phyloP scores from a whole-genome alignment of 2,797 vertebrate species.

The Alectoris magna region DNA sequence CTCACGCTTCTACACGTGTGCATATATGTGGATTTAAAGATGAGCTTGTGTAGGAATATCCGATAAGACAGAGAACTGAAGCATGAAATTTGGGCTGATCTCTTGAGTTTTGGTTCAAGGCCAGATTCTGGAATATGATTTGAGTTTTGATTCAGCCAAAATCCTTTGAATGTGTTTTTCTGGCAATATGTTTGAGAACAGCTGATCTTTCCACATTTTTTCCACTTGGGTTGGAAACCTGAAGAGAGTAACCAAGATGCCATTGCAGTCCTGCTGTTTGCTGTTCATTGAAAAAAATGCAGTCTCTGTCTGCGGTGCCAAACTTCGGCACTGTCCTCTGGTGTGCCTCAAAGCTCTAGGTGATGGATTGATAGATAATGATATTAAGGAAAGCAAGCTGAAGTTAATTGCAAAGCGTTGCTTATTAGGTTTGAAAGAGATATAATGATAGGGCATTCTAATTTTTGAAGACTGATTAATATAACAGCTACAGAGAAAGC shows the following conservation, averaged over 20 bases:
- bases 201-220: slow-evolving; percentile 69
- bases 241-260: slow-evolving; percentile 45
- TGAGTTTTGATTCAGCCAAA: slow-evolving; percentile 47
- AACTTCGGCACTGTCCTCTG: background rate
- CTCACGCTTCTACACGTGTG: background rate
- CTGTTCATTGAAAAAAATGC: background rate
- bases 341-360: background rate
- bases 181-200: slow-evolving; percentile 60
- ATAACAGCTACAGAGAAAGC: slow-evolving; percentile 60
- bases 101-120: slow-evolving; percentile 5
- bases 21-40: background rate
- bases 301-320: background rate
- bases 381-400: slow-evolving; percentile 36
- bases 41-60: background rate
- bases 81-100: slow-evolving; percentile 22
- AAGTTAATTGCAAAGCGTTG: slow-evolving; percentile 60
- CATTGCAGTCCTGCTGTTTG: slow-evolving; percentile 48
- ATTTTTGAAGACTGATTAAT: slow-evolving; percentile 70
- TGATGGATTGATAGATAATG: slow-evolving; percentile 31
- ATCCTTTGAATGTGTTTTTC: slow-evolving; percentile 51
- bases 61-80: background rate
- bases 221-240: slow-evolving; percentile 53
- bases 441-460: slow-evolving; percentile 62
- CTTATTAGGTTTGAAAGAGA: slow-evolving; percentile 65
- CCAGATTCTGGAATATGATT: slow-evolving; percentile 48